These are phyloP conservation scores for Thymelicus lineola DNA, from an alignment of 2,888 invertebrate genomes.

Conservation along the genomic window DNA sequence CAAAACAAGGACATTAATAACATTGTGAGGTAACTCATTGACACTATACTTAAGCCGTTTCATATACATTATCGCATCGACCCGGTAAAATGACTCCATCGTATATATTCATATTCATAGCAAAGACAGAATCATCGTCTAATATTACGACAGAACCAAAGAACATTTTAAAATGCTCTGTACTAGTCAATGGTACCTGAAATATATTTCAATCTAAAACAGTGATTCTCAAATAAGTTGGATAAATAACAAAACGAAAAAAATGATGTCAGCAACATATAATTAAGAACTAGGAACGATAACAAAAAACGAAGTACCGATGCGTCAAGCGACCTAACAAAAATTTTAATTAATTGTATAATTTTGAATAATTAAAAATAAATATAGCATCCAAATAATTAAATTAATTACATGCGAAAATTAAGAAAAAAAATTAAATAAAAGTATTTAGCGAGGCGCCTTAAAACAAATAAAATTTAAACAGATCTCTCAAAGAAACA, in stretches of 20 bases:
- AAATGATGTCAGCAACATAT: constrained; percentile 25
- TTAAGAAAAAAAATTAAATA: constrained; percentile 42
- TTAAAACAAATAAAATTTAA: constrained; percentile 38
- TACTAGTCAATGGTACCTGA: constrained; percentile 13
- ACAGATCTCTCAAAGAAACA: constrained; percentile 45
- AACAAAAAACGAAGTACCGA: constrained; percentile 32
- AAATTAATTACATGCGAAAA: constrained; percentile 42
- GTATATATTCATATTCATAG: not conserved
- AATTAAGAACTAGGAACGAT: constrained; percentile 29
- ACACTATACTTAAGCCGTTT: constrained; percentile 4
- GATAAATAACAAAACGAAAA: constrained; percentile 26
- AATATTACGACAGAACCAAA: not conserved
- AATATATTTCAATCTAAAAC: constrained; percentile 9
- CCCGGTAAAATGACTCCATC: no score
- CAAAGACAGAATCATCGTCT: not conserved
- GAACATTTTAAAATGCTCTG: constrained; percentile 3
- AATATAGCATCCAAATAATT: constrained; percentile 20
- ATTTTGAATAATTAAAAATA: constrained; percentile 29
- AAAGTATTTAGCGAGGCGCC: constrained; percentile 46
- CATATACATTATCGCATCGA: constrained; percentile 1
- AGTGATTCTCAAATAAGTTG: constrained; percentile 16
- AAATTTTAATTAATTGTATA: constrained; percentile 13
- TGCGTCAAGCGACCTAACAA: constrained; percentile 17
- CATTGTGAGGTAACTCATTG: constrained; percentile 21
- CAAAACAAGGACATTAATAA: constrained; percentile 14